A percentile compares a stretch with the other conserved stretches of the same genome.
These are phyloP conservation scores for Bubo scandiacus DNA, from an alignment of 2,113 vertebrate genomes.

Conservation along the genomic window DNA sequence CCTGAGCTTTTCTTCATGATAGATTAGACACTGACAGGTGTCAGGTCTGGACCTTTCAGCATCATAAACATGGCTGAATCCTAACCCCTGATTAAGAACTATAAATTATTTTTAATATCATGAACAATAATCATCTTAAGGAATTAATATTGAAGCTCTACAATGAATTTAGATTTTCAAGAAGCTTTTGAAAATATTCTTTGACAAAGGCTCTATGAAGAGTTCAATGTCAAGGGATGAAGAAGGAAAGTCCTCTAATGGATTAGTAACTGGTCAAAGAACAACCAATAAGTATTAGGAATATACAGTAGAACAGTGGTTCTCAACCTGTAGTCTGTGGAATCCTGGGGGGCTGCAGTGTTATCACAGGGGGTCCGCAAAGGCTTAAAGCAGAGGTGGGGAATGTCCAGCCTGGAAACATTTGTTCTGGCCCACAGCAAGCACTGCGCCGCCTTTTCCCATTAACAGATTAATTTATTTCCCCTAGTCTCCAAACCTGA, in stretches of 20 bases:
- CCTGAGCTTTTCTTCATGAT: background rate
- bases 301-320: background rate
- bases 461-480: too few relatives aligned
- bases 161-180: background rate
- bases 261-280: background rate
- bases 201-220: background rate
- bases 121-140: background rate
- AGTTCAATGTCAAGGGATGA: background rate
- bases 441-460: too few relatives aligned
- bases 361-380: too few relatives aligned
- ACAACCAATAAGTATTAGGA: background rate
- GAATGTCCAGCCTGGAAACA: too few relatives aligned
- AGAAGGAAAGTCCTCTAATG: background rate
- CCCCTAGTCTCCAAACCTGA: too few relatives aligned
- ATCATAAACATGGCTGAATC: background rate
- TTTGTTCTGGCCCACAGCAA: too few relatives aligned
- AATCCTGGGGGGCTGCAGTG: too few relatives aligned
- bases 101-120: background rate
- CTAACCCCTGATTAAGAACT: background rate
- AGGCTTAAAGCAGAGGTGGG: too few relatives aligned
- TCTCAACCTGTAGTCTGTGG: too few relatives aligned
- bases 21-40: background rate
- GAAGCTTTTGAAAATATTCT: background rate
- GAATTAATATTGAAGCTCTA: background rate
- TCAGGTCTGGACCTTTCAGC: background rate